Percentiles rank a stretch among this genome's conserved stretches.
Conservation (phyloP, 2,888 invertebrate genomes). For the Leptopilina drosophilae region DNA sequence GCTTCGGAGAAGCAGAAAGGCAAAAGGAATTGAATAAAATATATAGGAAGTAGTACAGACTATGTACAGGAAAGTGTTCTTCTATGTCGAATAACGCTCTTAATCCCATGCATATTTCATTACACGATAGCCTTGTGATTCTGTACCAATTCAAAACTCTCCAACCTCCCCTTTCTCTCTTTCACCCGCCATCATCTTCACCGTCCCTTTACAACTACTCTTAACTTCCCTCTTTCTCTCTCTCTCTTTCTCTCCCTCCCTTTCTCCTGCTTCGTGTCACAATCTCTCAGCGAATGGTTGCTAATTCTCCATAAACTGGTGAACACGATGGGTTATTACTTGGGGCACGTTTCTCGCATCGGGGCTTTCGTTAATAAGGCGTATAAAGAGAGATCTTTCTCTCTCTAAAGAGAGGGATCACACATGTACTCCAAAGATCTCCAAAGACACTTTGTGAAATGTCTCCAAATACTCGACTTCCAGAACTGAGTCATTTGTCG, state of each 20-base stretch:
- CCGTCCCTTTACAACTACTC: too few relatives aligned
- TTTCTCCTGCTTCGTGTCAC: conserved; percentile 8
- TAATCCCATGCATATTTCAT: conserved; percentile 45
- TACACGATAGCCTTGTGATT: conserved; percentile 12
- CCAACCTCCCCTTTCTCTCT: too few relatives aligned
- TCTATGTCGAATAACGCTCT: background rate
- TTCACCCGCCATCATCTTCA: too few relatives aligned
- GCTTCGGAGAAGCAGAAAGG: conserved; percentile 7
- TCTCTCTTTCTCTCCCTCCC: background rate
- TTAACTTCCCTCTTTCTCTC: background rate
- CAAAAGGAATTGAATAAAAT: conserved; percentile 16
- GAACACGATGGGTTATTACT: conserved; percentile 21
- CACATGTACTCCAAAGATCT: background rate
- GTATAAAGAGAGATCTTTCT: conserved; percentile 5
- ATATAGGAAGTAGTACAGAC: conserved; percentile 4
- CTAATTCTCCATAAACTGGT: conserved; percentile 46
- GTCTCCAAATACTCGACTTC: background rate
- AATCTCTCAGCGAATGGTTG: conserved; percentile 52
- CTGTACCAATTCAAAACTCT: background rate
- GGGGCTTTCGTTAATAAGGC: conserved; percentile 51
- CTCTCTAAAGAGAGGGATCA: background rate
- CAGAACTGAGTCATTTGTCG: background rate
- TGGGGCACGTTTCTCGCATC: conserved; percentile 51
- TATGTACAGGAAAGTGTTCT: background rate
- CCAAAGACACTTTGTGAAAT: conserved; percentile 2